Evolutionary conservation across 2,888 invertebrate genomes (phyloP).

Genomic region (Leptopilina syphax): DNA sequence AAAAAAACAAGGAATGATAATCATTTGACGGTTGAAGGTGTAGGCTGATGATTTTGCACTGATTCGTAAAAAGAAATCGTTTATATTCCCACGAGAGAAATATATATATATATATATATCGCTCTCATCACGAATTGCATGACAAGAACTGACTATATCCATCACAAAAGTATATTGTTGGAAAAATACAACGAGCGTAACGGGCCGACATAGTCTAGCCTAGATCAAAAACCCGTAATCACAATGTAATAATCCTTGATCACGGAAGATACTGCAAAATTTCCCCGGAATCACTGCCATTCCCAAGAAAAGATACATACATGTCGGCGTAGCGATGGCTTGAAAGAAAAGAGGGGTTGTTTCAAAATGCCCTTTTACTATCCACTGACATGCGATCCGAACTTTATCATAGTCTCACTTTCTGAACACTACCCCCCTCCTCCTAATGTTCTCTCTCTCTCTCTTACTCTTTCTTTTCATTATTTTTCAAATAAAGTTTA

Average conservation of each 20-base stretch:
- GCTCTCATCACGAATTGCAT: constrained; percentile 68
- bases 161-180: constrained; percentile 46
- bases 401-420: constrained; percentile 59
- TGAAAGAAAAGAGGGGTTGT: constrained; percentile 44
- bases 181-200: constrained; percentile 44
- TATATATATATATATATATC: constrained; percentile 9
- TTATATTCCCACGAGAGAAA: constrained; percentile 53
- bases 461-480: too few relatives aligned
- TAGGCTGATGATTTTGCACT: constrained; percentile 36
- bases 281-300: constrained; percentile 74
- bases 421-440: not conserved
- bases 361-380: constrained; percentile 63
- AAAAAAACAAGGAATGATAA: not conserved
- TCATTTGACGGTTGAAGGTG: constrained; percentile 21
- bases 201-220: constrained; percentile 64
- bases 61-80: constrained; percentile 50
- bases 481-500: too few relatives aligned
- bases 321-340: not conserved
- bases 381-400: constrained; percentile 73
- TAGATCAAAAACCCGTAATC: constrained; percentile 72
- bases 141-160: constrained; percentile 56
- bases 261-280: constrained; percentile 76
- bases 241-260: constrained; percentile 75
- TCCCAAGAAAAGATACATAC: constrained; percentile 57
- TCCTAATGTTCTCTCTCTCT: not conserved